phyloP scores from a whole-genome alignment of 2,888 invertebrate genomes.

The Diogma glabrata region DNA sequence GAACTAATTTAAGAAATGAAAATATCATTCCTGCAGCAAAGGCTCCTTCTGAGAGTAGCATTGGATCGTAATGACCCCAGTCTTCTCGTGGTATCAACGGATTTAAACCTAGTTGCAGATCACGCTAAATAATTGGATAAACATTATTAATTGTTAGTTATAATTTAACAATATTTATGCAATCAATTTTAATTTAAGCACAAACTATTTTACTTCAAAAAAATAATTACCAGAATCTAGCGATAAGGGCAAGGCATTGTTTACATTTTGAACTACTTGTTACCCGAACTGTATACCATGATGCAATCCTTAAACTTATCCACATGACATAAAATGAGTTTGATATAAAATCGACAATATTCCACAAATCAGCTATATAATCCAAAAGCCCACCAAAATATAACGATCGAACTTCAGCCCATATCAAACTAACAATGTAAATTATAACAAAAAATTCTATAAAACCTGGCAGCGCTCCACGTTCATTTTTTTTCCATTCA shows the following conservation, averaged over 20 bases:
- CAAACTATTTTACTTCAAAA: not conserved
- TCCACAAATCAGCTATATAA: slow-evolving; percentile 94
- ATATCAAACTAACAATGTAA: slow-evolving; percentile 86
- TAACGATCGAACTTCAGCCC: slow-evolving; percentile 83
- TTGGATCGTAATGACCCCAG: slow-evolving; percentile 94
- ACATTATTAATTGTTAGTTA: not conserved
- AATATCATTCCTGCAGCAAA: slow-evolving; percentile 97
- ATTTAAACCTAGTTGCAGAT: slow-evolving; percentile 54
- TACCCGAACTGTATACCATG: slow-evolving; percentile 86
- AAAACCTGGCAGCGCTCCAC: slow-evolving; percentile 66
- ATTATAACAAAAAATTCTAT: slow-evolving; percentile 74
- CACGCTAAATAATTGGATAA: slow-evolving; percentile 48
- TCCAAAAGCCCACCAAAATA: slow-evolving; percentile 85
- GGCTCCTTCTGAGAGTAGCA: slow-evolving; percentile 81
- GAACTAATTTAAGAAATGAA: slow-evolving; percentile 88
- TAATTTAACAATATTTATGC: slow-evolving; percentile 10
- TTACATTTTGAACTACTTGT: too few species aligned
- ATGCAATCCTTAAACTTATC: slow-evolving; percentile 74
- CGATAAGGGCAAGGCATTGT: too few species aligned
- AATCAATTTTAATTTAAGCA: slow-evolving; percentile 1
- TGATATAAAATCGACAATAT: slow-evolving; percentile 94
- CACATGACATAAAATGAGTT: slow-evolving; percentile 93
- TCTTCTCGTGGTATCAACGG: slow-evolving; percentile 79
- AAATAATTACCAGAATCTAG: too few species aligned
- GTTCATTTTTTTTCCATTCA: slow-evolving; percentile 66